Evolutionary conservation across 2,888 invertebrate species (phyloP), one percentile per base, ranked within the genome.

Genomic region (Nomada ruficornis): DNA sequence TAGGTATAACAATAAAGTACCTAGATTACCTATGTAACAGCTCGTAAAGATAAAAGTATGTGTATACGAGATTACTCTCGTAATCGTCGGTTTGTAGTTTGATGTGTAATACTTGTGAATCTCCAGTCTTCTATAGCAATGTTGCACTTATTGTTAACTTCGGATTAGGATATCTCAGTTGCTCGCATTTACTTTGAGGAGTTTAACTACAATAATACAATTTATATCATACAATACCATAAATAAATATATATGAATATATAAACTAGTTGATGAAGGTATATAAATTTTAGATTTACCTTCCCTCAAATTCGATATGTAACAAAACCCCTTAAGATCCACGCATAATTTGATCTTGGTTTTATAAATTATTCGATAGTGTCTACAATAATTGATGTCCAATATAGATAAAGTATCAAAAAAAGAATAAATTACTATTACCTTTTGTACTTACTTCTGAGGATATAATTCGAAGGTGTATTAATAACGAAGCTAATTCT

Each of bases 401-500:
- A 54, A 44, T 50, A 47, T 11, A 57, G 9, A 62, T 10, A 26
- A 42, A 23, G 20, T 20, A 47, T 26, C 26, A 11, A 60, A 15
- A 54, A 7, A 68, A 13, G 18, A 36, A 36, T 47, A 13, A 64
- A 60, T 47, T 9, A 13, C 13, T 36, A 60, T 62, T 7, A 20
- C 55, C 63, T 76, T 26, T 73, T 42, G 62, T 54, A 76, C 69
- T 86, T 76, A 85, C 86, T 29, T 50, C 63, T 26, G 72, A 76
- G 60, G 94, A 95, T 89, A 94, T 95, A 82, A 97, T 96, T 88
- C 95, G 95, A 71, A 98, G 95, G 93, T 98, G 97, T 60, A 99
- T 96, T 75, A 99, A 95, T 23, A 99, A 95, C 0, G 98, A 97
- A 0, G 98, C 97, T 73, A 99, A 94, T 94, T 99, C 99, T 68